Percentiles rank a stretch among this genome's conserved stretches.
These are phyloP conservation scores for Zaprionus ornatus DNA, from an alignment of 1,140 invertebrate genomes.

Conservation along the genomic window DNA sequence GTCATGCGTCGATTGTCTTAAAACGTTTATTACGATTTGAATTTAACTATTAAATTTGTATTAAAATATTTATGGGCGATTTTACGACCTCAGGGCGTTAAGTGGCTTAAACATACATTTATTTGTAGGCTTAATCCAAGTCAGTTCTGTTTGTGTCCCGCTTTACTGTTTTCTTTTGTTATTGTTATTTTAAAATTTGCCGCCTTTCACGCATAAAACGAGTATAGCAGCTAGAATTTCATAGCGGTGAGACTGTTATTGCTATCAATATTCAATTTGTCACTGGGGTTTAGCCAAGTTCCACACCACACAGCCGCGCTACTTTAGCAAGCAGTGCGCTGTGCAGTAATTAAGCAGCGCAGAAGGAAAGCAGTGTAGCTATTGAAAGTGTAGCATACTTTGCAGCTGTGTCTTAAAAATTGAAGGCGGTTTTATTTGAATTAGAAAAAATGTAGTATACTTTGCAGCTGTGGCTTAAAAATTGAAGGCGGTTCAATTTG, in stretches of 20 bases:
- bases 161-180: background rate
- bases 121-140: no score
- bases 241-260: background rate
- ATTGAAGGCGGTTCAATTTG: no score
- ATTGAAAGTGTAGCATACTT: background rate
- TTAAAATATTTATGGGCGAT: background rate
- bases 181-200: background rate
- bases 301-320: no score
- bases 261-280: background rate
- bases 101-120: background rate
- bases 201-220: background rate
- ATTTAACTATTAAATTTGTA: background rate
- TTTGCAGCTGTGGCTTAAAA: no score
- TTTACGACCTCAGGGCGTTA: background rate
- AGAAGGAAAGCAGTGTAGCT: background rate
- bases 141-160: no score
- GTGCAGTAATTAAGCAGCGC: background rate
- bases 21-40: background rate
- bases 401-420: no score
- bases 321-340: background rate
- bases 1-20: constrained; percentile 3
- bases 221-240: background rate
- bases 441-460: no score
- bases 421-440: no score
- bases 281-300: background rate